A percentile compares a stretch with the other conserved stretches of the same genome.
Evolutionary conservation across 1,140 invertebrate species (phyloP).

Genomic region (Mizuhopecten yessoensis): DNA sequence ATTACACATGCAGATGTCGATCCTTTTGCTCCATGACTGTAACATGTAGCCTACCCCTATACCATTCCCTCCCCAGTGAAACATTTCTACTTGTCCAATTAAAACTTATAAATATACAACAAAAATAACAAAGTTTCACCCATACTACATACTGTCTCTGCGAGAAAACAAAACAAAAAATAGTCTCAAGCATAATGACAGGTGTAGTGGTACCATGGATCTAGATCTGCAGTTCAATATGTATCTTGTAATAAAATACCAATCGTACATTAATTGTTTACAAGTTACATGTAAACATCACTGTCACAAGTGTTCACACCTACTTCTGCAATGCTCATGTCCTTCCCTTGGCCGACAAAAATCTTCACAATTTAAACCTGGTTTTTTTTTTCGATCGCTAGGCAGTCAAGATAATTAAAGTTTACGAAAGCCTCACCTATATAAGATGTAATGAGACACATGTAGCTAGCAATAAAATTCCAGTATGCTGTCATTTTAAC

Average conservation of each 20-base stretch:
- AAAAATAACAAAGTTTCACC: not conserved
- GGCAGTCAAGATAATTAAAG: not conserved
- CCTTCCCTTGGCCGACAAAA: not conserved
- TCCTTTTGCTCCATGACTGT: not conserved
- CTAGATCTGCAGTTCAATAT: not conserved
- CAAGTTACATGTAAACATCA: not conserved
- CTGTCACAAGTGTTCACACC: no score
- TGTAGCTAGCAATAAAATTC: not conserved
- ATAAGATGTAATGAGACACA: not conserved
- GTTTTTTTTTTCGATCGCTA: not conserved
- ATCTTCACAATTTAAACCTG: not conserved
- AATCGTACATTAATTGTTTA: no score
- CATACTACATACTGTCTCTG: not conserved
- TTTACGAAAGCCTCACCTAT: not conserved
- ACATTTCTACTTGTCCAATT: not conserved
- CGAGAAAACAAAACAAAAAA: not conserved
- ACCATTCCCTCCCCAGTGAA: not conserved
- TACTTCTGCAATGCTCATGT: not conserved
- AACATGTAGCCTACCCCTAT: not conserved
- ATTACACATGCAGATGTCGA: conserved; percentile 8
- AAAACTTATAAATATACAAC: conserved; percentile 30
- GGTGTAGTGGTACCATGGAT: not conserved
- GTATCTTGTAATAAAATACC: not conserved
- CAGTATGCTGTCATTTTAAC: not conserved
- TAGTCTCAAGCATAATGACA: not conserved